Conservation (phyloP, 1,140 invertebrate genomes). For the Pseudomyrmex flavicornis region DNA sequence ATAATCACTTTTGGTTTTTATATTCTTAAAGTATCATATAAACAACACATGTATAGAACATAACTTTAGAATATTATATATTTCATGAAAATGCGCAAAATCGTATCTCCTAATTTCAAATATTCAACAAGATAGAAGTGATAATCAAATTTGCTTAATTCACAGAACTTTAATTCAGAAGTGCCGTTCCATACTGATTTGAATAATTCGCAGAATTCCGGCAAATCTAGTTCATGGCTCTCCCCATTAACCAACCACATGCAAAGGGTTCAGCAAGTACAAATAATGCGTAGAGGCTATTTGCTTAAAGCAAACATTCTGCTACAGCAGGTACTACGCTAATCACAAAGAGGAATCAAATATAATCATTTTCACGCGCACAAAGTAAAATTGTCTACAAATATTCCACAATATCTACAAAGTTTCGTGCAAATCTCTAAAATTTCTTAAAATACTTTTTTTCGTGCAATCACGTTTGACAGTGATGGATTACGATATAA, state of each 20-base stretch:
- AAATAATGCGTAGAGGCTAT: constrained; percentile 41
- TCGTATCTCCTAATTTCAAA: background rate
- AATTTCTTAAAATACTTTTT: background rate
- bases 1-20: too few species aligned
- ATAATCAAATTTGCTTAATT: constrained; percentile 50
- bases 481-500: background rate
- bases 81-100: background rate
- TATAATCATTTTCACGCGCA: background rate
- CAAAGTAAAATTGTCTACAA: background rate
- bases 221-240: constrained; percentile 17
- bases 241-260: constrained; percentile 1
- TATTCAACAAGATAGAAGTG: constrained; percentile 3
- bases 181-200: background rate
- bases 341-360: constrained; percentile 13
- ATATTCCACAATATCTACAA: background rate
- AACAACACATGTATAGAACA: too few species aligned
- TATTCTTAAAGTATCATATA: too few species aligned
- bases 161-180: constrained; percentile 23
- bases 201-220: constrained; percentile 36
- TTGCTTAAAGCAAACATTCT: constrained; percentile 12
- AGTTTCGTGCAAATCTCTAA: constrained; percentile 3
- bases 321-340: constrained; percentile 1
- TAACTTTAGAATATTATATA: too few species aligned
- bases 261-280: constrained; percentile 12
- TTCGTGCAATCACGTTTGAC: background rate